A percentile compares a stretch with the other conserved stretches of the same genome.
phyloP scores from a whole-genome alignment of 2,113 vertebrate species.

The Gymnobelideus leadbeateri region DNA sequence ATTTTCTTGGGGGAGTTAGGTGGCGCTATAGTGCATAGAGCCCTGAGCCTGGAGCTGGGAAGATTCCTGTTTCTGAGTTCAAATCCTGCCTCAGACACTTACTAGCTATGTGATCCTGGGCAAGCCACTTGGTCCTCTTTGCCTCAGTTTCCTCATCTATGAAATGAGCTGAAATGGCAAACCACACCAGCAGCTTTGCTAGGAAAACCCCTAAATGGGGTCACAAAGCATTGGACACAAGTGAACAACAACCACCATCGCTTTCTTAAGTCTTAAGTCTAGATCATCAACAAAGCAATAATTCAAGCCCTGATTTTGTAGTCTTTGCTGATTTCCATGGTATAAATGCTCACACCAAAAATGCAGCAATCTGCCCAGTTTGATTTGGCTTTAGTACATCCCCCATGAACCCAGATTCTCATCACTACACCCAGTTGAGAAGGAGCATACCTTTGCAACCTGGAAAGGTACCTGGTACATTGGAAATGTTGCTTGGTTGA shows the following conservation, averaged over 20 bases:
- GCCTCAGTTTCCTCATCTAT: neutral
- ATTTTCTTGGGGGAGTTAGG: neutral
- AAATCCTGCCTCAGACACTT: neutral
- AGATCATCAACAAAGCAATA: neutral
- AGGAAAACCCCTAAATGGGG: neutral
- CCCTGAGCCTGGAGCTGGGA: neutral
- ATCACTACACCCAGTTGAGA: too few species aligned
- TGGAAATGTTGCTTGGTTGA: neutral
- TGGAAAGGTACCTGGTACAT: neutral
- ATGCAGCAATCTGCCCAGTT: neutral
- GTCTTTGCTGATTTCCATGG: neutral
- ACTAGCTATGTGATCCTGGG: too few species aligned
- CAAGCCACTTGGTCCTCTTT: too few species aligned
- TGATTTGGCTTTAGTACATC: too few species aligned
- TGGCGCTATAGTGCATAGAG: neutral
- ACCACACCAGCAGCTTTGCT: neutral
- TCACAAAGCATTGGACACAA: neutral
- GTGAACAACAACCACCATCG: neutral
- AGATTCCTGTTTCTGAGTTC: neutral
- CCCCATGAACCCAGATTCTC: too few species aligned
- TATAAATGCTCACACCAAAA: neutral
- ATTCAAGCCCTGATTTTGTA: neutral
- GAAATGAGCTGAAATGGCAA: neutral
- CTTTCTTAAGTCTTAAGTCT: neutral
- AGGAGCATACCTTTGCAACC: neutral